A percentile compares a stretch with the other conserved stretches of the same genome.
Evolutionary conservation across 2,113 vertebrate genomes (phyloP).

Genomic region (Tilapia sparmanii): DNA sequence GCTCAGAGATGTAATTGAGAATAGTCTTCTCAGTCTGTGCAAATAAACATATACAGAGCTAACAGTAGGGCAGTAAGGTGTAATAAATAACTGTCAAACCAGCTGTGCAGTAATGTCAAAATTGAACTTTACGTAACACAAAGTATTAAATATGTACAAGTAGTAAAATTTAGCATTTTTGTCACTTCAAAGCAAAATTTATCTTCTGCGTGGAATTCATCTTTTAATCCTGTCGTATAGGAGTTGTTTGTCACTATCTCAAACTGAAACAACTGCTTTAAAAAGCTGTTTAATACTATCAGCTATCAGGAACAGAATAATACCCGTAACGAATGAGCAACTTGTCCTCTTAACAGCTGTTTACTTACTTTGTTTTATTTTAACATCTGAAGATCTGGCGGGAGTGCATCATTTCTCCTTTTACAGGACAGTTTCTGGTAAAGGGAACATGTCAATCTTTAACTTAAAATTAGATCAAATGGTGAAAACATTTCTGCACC

Average conservation of each 20-base stretch:
- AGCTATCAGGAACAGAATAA: neutral
- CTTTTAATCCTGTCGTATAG: neutral
- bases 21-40: neutral
- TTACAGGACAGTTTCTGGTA: neutral
- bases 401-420: neutral
- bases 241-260: neutral
- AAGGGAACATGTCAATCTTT: neutral
- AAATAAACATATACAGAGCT: conserved; percentile 6
- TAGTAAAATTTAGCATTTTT: neutral
- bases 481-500: neutral
- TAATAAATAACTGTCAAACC: conserved; percentile 27
- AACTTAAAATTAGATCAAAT: neutral
- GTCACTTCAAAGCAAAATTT: neutral
- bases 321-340: neutral
- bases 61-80: neutral
- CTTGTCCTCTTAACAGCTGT: neutral
- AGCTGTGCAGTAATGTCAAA: neutral
- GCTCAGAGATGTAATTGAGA: neutral
- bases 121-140: neutral
- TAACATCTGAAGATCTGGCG: neutral
- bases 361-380: neutral
- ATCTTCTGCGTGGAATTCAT: neutral
- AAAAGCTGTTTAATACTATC: neutral
- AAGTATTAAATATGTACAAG: neutral
- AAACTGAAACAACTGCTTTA: neutral